These are phyloP conservation scores for Tinamus major DNA, from an alignment of 2,797 vertebrate genomes.

Conservation along the genomic window DNA sequence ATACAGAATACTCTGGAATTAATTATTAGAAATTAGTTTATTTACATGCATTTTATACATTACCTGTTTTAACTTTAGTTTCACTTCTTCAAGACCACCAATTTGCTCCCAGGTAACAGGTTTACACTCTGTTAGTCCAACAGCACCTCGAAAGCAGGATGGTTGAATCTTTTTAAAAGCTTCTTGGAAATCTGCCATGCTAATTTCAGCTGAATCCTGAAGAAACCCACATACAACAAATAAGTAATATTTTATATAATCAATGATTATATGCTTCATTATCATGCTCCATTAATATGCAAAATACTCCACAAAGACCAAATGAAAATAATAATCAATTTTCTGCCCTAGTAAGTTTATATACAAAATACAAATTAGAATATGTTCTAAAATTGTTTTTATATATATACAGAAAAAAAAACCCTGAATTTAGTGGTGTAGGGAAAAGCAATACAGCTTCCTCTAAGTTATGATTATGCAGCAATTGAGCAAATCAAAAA, in stretches of 20 bases:
- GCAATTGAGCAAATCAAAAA: background rate
- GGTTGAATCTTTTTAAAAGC: conserved; percentile 89
- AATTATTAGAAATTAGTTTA: background rate
- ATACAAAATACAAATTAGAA: background rate
- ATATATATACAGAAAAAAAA: background rate
- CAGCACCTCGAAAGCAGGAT: conserved; percentile 86
- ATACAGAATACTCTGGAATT: background rate
- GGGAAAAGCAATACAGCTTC: background rate
- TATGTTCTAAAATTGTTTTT: background rate
- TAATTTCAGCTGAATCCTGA: conserved; percentile 80
- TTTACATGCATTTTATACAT: background rate
- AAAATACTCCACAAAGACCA: background rate
- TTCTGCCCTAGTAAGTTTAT: background rate
- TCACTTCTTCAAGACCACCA: conserved; percentile 92
- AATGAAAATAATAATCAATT: background rate
- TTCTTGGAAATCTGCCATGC: conserved; percentile 84
- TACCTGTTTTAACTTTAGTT: conserved; percentile 93
- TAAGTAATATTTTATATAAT: background rate
- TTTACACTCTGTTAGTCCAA: conserved; percentile 87
- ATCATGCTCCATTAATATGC: background rate
- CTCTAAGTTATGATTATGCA: background rate
- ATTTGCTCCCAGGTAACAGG: conserved; percentile 91
- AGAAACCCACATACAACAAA: conserved; percentile 6
- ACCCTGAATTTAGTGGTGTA: background rate
- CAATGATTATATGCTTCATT: background rate